Percentiles rank a stretch among this genome's conserved stretches.
Evolutionary conservation across 2,797 vertebrate genomes (phyloP).

Genomic region (Helostoma temminkii): DNA sequence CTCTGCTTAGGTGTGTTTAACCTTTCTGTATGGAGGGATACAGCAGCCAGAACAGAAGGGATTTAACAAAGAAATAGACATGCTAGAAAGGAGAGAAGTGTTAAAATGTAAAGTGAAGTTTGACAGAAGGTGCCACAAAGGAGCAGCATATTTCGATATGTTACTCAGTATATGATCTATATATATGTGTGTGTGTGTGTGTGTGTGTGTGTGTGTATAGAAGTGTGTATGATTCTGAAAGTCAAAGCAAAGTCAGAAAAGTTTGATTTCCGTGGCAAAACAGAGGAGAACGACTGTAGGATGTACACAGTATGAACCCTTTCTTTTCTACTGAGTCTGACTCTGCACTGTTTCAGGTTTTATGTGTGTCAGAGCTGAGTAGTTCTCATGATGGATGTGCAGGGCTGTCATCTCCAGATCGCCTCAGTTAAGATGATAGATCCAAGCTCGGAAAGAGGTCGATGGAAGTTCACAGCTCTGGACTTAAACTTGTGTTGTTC

Average conservation of each 20-base stretch:
- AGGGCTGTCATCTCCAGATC: constrained; percentile 56
- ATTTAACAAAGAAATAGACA: constrained; percentile 71
- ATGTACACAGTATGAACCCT: constrained; percentile 22
- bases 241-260: constrained; percentile 61
- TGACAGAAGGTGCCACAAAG: constrained; percentile 54
- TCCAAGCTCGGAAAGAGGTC: constrained; percentile 60
- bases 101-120: constrained; percentile 62
- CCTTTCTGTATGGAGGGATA: constrained; percentile 79
- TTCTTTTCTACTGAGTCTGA: constrained; percentile 43
- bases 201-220: too few species aligned
- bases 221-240: constrained; percentile 38
- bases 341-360: constrained; percentile 49
- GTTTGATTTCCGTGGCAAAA: constrained; percentile 23
- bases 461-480: constrained; percentile 63
- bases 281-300: background rate
- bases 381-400: constrained; percentile 61
- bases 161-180: too few species aligned
- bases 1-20: constrained; percentile 86
- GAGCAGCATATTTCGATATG: constrained; percentile 50
- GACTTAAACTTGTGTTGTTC: constrained; percentile 30
- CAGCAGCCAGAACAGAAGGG: constrained; percentile 66
- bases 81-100: constrained; percentile 49
- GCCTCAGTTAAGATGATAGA: constrained; percentile 75
- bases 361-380: constrained; percentile 51
- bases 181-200: too few species aligned